Conservation (phyloP, 2,797 vertebrate genomes). For the Poeciliopsis gracilis region DNA sequence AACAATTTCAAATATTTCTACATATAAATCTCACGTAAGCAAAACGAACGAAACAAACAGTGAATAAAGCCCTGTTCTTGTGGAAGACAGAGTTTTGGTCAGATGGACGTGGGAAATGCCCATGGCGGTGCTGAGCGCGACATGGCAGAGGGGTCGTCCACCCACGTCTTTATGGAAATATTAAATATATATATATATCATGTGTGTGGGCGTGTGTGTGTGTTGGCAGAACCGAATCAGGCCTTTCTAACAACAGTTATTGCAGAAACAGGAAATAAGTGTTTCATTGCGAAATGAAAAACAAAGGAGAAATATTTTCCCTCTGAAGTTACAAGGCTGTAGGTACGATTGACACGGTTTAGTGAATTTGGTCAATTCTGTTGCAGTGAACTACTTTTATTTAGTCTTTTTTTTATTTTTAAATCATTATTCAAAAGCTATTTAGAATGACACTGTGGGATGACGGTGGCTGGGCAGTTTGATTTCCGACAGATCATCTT, state of each 20-base stretch:
- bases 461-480: constrained; percentile 62
- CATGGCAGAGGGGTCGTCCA: constrained; percentile 80
- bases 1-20: constrained; percentile 54
- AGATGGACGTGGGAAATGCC: constrained; percentile 74
- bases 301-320: constrained; percentile 25
- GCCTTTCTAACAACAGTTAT: constrained; percentile 59
- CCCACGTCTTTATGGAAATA: constrained; percentile 72
- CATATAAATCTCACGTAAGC: constrained; percentile 59
- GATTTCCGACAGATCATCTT: constrained; percentile 82
- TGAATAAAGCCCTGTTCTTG: constrained; percentile 57
- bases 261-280: constrained; percentile 49
- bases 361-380: constrained; percentile 26
- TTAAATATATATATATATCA: constrained; percentile 24
- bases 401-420: constrained; percentile 5
- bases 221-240: constrained; percentile 79
- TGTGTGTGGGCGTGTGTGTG: constrained; percentile 25
- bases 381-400: constrained; percentile 11
- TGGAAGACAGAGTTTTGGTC: constrained; percentile 80
- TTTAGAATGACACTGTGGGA: constrained; percentile 65
- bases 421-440: constrained; percentile 22
- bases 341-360: constrained; percentile 72
- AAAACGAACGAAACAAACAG: constrained; percentile 47
- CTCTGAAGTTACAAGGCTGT: constrained; percentile 23
- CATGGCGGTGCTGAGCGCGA: constrained; percentile 77
- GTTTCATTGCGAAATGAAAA: constrained; percentile 39